These are phyloP conservation scores for Carlito syrichta DNA, from an alignment of 2,113 vertebrate genomes.

Conservation along the genomic window DNA sequence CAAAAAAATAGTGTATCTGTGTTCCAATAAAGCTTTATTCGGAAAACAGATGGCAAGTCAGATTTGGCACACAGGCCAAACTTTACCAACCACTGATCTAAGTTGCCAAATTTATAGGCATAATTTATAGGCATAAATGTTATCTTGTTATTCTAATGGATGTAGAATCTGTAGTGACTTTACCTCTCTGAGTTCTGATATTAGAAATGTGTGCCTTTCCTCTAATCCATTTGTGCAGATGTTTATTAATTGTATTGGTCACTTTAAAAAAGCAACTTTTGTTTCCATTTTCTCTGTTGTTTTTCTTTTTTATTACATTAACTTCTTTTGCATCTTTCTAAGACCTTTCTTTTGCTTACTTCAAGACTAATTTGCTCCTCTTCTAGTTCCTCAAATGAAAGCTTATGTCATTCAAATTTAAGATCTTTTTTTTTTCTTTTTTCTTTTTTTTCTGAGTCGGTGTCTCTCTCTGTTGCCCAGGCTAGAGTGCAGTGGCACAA, in stretches of 20 bases:
- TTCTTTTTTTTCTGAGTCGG: too few relatives aligned
- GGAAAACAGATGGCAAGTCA: not conserved
- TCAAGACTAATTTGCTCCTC: not conserved
- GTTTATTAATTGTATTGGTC: not conserved
- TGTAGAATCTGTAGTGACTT: not conserved
- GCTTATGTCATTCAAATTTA: not conserved
- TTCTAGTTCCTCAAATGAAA: not conserved
- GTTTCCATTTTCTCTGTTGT: not conserved
- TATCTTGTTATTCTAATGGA: too few relatives aligned
- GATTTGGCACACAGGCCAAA: not conserved
- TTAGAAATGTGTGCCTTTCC: not conserved
- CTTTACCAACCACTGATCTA: not conserved
- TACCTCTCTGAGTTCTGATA: not conserved
- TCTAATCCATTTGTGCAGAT: not conserved
- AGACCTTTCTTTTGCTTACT: not conserved
- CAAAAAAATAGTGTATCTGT: not conserved
- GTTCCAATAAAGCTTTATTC: not conserved
- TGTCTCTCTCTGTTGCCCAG: too few relatives aligned
- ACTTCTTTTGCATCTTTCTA: not conserved
- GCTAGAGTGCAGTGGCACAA: too few relatives aligned
- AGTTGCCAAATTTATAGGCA: not conserved
- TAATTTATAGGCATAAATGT: too few relatives aligned
- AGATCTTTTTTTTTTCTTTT: not conserved
- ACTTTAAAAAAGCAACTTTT: not conserved
- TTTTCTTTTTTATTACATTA: not conserved